These are phyloP conservation scores for Mya arenaria DNA, from an alignment of 1,140 invertebrate genomes.

Conservation along the genomic window DNA sequence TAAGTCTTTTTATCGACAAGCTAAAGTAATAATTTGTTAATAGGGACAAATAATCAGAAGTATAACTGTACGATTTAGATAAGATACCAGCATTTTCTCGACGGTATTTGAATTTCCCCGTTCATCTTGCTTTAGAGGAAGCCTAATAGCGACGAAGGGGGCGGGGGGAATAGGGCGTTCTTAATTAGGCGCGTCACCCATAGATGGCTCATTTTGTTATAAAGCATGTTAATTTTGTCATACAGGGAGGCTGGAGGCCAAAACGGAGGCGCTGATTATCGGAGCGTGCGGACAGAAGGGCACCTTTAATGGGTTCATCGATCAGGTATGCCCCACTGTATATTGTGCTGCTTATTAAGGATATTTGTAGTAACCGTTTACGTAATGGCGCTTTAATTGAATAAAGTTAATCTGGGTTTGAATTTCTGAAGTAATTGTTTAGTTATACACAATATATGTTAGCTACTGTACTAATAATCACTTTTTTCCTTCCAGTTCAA, in stretches of 20 bases:
- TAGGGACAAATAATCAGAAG: no score
- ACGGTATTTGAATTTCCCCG: not conserved
- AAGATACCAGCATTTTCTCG: not conserved
- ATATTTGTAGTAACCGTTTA: not conserved
- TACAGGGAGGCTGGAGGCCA: constrained; percentile 24
- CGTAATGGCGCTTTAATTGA: not conserved
- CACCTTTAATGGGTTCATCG: constrained; percentile 34
- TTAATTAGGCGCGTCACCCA: not conserved
- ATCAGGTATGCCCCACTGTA: constrained; percentile 13
- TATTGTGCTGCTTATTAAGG: not conserved
- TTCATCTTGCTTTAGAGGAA: not conserved
- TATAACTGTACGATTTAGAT: no score
- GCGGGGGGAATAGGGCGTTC: not conserved
- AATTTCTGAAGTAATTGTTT: not conserved
- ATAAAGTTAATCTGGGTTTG: not conserved
- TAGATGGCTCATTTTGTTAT: not conserved
- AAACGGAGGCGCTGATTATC: constrained; percentile 18
- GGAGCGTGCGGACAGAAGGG: constrained; percentile 25
- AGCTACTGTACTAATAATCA: not conserved
- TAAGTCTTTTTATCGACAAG: no score
- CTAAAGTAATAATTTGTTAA: no score
- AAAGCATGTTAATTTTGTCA: not conserved
- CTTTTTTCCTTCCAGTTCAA: constrained; percentile 41
- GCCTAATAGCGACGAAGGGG: not conserved
- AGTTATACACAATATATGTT: not conserved